Evolutionary conservation across 2,113 vertebrate genomes (phyloP).

Genomic region (Periophthalmus modestus): DNA sequence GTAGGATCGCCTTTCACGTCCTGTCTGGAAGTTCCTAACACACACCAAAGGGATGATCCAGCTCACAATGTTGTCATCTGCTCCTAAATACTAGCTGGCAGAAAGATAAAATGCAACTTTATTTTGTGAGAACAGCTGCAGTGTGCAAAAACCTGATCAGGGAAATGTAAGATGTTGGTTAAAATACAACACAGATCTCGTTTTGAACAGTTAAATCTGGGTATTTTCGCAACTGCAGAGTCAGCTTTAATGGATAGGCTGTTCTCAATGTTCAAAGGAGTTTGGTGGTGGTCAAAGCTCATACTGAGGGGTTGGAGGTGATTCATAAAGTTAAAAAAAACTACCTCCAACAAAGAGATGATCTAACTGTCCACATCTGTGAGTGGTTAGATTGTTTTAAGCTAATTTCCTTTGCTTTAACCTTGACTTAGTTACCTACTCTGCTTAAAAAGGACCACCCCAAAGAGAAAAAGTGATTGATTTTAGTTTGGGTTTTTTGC

Average conservation of each 20-base stretch:
- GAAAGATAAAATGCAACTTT: conserved; percentile 25
- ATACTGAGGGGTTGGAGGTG: background rate
- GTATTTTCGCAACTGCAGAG: conserved; percentile 8
- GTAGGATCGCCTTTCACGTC: conserved; percentile 64
- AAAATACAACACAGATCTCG: conserved; percentile 2
- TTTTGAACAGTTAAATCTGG: background rate
- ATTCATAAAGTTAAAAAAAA: background rate
- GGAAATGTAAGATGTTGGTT: conserved; percentile 8
- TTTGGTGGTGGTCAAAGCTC: background rate
- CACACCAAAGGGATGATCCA: conserved; percentile 29
- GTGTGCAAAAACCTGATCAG: background rate
- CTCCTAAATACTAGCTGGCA: conserved; percentile 18
- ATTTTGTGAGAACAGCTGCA: conserved; percentile 32
- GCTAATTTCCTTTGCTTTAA: too few species aligned
- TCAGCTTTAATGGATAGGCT: conserved; percentile 14
- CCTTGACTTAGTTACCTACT: too few species aligned
- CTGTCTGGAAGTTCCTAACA: conserved; percentile 50
- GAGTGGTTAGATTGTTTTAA: background rate
- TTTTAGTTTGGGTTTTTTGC: background rate
- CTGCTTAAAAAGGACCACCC: background rate
- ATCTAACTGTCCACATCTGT: background rate
- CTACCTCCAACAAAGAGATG: background rate
- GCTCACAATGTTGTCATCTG: conserved; percentile 30
- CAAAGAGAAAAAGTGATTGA: background rate
- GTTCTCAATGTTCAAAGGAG: background rate